phyloP scores from a whole-genome alignment of 2,888 invertebrate genomes.

The Tipula confusa region DNA sequence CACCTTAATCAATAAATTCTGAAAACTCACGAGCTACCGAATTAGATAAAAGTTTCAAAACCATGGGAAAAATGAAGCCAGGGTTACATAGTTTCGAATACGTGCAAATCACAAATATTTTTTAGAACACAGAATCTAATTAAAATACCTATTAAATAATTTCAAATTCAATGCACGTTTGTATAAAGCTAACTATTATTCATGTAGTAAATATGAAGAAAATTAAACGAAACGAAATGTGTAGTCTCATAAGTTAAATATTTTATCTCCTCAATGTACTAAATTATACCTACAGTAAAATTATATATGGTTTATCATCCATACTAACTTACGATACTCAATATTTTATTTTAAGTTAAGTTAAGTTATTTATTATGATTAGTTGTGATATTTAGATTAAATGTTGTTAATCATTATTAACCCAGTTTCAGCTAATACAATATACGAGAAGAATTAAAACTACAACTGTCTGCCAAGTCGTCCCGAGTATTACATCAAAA shows the following conservation, averaged over 20 bases:
- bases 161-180: background rate
- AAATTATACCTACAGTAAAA: background rate
- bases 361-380: slow-evolving; percentile 7
- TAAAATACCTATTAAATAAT: background rate
- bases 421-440: background rate
- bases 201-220: background rate
- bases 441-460: background rate
- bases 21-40: too few relatives aligned
- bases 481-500: background rate
- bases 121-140: background rate
- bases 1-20: too few relatives aligned
- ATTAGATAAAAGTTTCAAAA: too few relatives aligned
- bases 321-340: background rate
- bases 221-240: too few relatives aligned
- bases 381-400: background rate
- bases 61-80: too few relatives aligned
- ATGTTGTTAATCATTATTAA: background rate
- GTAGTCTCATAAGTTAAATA: too few relatives aligned
- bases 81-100: too few relatives aligned
- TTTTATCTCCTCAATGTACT: too few relatives aligned
- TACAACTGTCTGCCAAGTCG: background rate
- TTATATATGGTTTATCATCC: background rate
- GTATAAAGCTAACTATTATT: background rate
- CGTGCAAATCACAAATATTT: background rate
- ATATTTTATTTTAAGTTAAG: background rate